Evolutionary conservation across 2,113 vertebrate genomes (phyloP).

Genomic region (Hyaena hyaena): DNA sequence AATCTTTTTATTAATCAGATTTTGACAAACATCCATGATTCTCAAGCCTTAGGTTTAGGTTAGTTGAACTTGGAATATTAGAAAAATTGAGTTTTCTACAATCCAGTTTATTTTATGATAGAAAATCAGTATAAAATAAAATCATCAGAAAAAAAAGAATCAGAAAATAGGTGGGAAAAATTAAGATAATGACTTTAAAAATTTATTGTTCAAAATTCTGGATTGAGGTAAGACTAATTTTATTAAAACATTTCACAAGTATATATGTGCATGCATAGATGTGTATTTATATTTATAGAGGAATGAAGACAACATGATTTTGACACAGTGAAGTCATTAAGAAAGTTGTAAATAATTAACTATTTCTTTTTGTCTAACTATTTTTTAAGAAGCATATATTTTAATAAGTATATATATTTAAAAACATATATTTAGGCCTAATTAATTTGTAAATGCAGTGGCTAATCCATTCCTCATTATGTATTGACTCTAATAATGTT

Average conservation of each 20-base stretch:
- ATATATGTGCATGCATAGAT: neutral
- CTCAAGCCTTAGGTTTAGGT: neutral
- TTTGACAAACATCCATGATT: slow-evolving; percentile 48
- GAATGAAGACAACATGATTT: neutral
- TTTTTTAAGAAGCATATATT: neutral
- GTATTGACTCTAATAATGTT: neutral
- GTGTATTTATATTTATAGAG: neutral
- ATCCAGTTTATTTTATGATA: neutral
- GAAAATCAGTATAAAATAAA: neutral
- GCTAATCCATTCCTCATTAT: neutral
- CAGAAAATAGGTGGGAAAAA: neutral
- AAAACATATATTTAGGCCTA: neutral
- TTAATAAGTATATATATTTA: too few relatives aligned
- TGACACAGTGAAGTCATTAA: neutral
- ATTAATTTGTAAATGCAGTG: neutral
- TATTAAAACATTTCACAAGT: neutral
- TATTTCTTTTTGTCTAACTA: neutral
- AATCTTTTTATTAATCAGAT: slow-evolving; percentile 61
- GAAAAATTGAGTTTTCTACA: neutral
- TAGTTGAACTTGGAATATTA: neutral
- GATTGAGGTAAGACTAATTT: neutral
- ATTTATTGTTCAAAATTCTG: neutral
- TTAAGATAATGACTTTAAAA: neutral
- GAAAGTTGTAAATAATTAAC: neutral
- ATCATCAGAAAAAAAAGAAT: neutral